A percentile compares a stretch with the other conserved stretches of the same genome.
phyloP scores from a whole-genome alignment of 2,113 vertebrate genomes.

The Vicugna pacos region DNA sequence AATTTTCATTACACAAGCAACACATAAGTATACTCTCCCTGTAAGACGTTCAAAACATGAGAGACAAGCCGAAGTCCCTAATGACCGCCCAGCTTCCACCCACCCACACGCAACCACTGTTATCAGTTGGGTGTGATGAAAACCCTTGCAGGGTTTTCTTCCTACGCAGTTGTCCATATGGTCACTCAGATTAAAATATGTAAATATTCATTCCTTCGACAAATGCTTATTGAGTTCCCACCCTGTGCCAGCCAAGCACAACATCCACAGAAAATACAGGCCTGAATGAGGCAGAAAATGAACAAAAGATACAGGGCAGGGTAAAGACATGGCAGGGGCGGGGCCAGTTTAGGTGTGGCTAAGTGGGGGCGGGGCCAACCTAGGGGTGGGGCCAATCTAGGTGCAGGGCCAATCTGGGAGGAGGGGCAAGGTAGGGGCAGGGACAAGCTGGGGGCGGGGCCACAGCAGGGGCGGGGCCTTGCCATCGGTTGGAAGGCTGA shows the following conservation, averaged over 20 bases:
- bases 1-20: not conserved
- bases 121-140: too few species aligned
- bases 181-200: not conserved
- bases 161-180: not conserved
- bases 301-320: not conserved
- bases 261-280: not conserved
- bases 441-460: not conserved
- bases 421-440: not conserved
- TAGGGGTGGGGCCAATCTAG: not conserved
- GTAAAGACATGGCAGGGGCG: not conserved
- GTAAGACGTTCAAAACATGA: slow-evolving; percentile 9
- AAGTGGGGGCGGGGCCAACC: not conserved
- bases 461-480: rapidly evolving
- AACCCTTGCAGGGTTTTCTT: not conserved
- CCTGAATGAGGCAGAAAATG: not conserved
- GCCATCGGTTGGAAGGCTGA: not conserved
- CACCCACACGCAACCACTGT: rapidly evolving
- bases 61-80: not conserved
- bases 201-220: not conserved
- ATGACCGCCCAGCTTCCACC: not conserved
- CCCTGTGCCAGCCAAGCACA: not conserved
- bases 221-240: not conserved
- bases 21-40: not conserved
- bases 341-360: not conserved
- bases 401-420: not conserved